Percentiles rank a stretch among this genome's conserved stretches.
These are phyloP conservation scores for Prunella fulvescens DNA, from an alignment of 2,113 vertebrate species.

Conservation along the genomic window DNA sequence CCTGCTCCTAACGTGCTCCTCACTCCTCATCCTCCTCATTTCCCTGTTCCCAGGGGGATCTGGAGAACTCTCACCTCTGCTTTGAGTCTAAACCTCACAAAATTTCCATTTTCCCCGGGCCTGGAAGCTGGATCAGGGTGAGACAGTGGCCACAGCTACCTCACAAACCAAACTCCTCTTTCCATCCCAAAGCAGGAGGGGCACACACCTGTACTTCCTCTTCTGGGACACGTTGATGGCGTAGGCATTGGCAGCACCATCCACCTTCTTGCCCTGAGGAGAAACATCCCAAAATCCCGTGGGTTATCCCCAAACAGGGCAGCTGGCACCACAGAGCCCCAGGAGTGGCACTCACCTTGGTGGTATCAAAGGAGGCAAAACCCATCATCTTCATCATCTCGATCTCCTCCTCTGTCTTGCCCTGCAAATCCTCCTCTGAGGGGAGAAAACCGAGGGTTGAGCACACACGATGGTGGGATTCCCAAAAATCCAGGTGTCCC, in stretches of 20 bases:
- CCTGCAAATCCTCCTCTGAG: conserved; percentile 90
- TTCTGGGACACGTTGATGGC: conserved; percentile 94
- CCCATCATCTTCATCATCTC: conserved; percentile 99
- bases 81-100: background rate
- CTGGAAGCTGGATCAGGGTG: accelerated
- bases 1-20: accelerated
- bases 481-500: background rate
- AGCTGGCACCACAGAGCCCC: accelerated
- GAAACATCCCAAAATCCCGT: background rate
- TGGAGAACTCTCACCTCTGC: background rate
- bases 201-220: conserved; percentile 91
- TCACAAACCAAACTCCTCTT: background rate
- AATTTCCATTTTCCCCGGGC: background rate
- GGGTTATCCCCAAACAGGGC: background rate
- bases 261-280: conserved; percentile 85
- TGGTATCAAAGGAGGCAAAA: conserved; percentile 84
- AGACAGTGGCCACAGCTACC: background rate
- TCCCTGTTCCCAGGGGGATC: background rate
- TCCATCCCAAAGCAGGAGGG: background rate
- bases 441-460: background rate
- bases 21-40: background rate
- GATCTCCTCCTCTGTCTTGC: conserved; percentile 96
- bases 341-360: conserved; percentile 78
- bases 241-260: conserved; percentile 86
- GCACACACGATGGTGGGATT: accelerated